Evolutionary conservation across 2,113 vertebrate genomes (phyloP).

Genomic region (Tichodroma muraria): DNA sequence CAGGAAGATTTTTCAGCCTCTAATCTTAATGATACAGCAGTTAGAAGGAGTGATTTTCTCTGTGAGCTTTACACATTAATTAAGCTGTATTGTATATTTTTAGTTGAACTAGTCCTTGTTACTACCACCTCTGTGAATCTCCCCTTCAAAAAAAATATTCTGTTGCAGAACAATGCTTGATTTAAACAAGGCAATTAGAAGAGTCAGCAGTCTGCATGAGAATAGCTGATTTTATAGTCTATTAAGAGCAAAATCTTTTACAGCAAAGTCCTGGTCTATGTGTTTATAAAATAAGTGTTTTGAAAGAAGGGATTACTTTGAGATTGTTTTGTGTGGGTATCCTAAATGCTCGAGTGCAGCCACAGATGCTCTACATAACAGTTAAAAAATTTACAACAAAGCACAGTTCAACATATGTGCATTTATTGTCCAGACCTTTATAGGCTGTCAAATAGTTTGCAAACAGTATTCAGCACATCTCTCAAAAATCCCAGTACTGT

Average conservation of each 20-base stretch:
- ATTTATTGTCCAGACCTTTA: background rate
- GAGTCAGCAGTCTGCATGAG: background rate
- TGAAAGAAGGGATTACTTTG: background rate
- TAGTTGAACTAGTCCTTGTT: background rate
- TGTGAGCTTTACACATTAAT: background rate
- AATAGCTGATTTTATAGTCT: background rate
- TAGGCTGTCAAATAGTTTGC: background rate
- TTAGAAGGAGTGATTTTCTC: background rate
- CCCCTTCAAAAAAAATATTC: background rate
- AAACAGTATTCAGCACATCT: background rate
- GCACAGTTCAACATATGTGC: background rate
- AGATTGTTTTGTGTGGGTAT: background rate
- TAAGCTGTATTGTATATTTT: background rate
- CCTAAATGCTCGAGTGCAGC: background rate
- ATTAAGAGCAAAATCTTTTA: background rate
- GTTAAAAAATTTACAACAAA: background rate
- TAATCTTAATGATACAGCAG: constrained; percentile 9
- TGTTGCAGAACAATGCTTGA: constrained; percentile 7
- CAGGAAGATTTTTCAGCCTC: background rate
- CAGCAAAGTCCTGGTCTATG: background rate
- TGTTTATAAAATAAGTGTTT: background rate
- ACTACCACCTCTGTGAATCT: background rate
- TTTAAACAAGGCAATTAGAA: constrained; percentile 36
- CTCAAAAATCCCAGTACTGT: background rate
- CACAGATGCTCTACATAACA: background rate